Percentiles rank a stretch among this genome's conserved stretches.
phyloP scores from a whole-genome alignment of 2,888 invertebrate genomes.

The Philereme transversata region DNA sequence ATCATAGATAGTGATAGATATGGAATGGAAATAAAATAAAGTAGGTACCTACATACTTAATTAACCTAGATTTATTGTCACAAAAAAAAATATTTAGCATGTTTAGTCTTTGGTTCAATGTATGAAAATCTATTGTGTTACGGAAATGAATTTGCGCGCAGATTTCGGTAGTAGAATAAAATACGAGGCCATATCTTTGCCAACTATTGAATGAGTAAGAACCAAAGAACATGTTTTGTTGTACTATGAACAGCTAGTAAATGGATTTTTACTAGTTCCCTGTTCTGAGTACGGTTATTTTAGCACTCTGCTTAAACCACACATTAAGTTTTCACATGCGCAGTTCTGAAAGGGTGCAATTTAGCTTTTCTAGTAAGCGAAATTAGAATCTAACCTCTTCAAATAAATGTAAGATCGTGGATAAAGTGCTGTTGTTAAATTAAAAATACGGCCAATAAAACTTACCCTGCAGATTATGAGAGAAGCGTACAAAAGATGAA shows the following conservation, averaged over 20 bases:
- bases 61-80: not conserved
- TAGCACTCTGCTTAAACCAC: conserved; percentile 3
- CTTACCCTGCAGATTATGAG: no score
- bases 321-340: conserved; percentile 4
- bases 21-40: no score
- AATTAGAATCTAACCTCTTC: not conserved
- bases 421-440: no score
- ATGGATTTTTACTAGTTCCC: not conserved
- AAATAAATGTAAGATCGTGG: not conserved
- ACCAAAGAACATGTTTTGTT: not conserved
- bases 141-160: not conserved
- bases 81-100: no score
- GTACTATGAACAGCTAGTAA: not conserved
- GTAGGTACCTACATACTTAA: not conserved
- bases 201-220: not conserved
- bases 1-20: no score
- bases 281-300: not conserved
- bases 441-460: no score
- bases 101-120: not conserved
- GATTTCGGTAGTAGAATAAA: not conserved
- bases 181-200: not conserved
- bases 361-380: not conserved
- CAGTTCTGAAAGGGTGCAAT: not conserved
- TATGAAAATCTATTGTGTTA: not conserved
- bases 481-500: no score